Evolutionary conservation across 2,888 invertebrate genomes (phyloP), one percentile per base, ranked within the genome.

Genomic region (Xestia c-nigrum): DNA sequence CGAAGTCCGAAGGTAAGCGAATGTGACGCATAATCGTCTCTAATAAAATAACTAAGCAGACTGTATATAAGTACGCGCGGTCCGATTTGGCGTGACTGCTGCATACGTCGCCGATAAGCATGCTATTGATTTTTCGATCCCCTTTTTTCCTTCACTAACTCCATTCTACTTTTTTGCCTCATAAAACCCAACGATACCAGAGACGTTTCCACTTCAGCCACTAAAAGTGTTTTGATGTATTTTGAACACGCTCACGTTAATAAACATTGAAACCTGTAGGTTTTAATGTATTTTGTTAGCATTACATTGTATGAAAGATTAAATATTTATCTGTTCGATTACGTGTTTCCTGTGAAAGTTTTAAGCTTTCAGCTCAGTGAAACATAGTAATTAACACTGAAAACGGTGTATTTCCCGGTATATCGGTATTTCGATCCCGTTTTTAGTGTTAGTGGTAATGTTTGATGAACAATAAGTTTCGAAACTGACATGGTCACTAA

Each of bases 41-140:
- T 40, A 86, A 85, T 84, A 78, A 87, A 90, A 90, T 90, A 90
- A 90, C 89, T 89, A 89, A 88, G 84, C 79, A 74, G 72, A 72
- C 76, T 75, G 77, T 79, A 77, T 86, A 59, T 86, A 59, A 79
- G 78, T 83, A 82, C 81, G 88, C 89, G 89, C 89, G 84, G 83
- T 74, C 80, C 84, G 85, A 85, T 89, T 90, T 90, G 85, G 88
- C 92, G 92, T 93, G 92, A 90, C 91, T 90, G 90, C 90, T 90
- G 90, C 90, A 92, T 91, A 91, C 92, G 90, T 90, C 90, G 85
- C 81, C 87, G 90, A 92, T 92, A 91, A 92, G 89, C 90, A 89
- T 81, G 75, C 80, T 92, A 93, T 93, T 90, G 93, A 93, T 93
- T 94, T 92, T 93, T 86, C 85, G 73, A 89, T 88, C 87, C 92